These are phyloP conservation scores for Drosophila seguyi DNA, from an alignment of 1,140 invertebrate genomes.

Conservation along the genomic window DNA sequence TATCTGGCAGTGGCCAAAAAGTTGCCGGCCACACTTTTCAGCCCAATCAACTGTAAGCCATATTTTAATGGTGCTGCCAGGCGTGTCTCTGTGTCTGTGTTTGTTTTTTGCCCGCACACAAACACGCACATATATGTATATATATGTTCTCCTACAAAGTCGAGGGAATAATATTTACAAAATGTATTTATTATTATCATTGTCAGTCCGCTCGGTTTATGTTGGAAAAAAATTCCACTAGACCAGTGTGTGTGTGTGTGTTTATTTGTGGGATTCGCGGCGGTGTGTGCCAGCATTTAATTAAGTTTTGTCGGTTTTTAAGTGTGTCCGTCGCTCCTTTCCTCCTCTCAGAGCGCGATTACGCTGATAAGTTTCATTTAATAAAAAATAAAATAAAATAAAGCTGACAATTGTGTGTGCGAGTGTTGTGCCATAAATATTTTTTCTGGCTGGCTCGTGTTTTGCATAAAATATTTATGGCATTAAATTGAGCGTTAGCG, in stretches of 20 bases:
- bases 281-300: slow-evolving; percentile 64
- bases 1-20: slow-evolving; percentile 32
- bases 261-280: slow-evolving; percentile 37
- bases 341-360: slow-evolving; percentile 35
- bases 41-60: slow-evolving; percentile 52
- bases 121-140: not conserved
- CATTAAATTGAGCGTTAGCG: slow-evolving; percentile 67
- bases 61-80: slow-evolving; percentile 46
- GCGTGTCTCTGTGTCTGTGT: not conserved
- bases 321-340: slow-evolving; percentile 22
- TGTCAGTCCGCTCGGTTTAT: slow-evolving; percentile 7
- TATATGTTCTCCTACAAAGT: slow-evolving; percentile 21
- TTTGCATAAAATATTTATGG: slow-evolving; percentile 74
- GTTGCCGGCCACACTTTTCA: slow-evolving; percentile 22
- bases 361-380: slow-evolving; percentile 65
- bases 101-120: slow-evolving; percentile 5
- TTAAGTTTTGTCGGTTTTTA: slow-evolving; percentile 75
- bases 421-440: slow-evolving; percentile 33
- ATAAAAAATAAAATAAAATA: slow-evolving; percentile 11
- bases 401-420: not conserved
- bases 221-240: slow-evolving; percentile 38
- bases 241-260: slow-evolving; percentile 37
- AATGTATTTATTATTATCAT: slow-evolving; percentile 51
- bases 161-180: slow-evolving; percentile 47
- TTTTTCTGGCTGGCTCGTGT: slow-evolving; percentile 42